Conservation (phyloP, 2,797 vertebrate genomes). For the Phalanger gymnotis region DNA sequence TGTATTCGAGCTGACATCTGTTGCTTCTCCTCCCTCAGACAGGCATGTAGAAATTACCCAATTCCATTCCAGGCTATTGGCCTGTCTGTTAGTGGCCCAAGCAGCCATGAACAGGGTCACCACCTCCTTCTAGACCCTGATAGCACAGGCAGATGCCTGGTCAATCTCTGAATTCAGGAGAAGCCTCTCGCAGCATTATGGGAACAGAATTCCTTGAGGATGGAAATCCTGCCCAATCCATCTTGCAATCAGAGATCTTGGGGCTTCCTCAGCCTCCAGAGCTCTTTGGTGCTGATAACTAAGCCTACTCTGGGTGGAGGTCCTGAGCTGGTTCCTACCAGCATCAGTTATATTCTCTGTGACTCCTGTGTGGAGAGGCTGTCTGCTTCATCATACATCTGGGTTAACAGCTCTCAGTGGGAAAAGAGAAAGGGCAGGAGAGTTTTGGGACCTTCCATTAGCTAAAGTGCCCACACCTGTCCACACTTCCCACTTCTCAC, state of each 20-base stretch:
- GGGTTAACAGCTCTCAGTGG: not conserved
- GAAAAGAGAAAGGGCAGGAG: not conserved
- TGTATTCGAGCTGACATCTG: not conserved
- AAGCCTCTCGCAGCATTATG: not conserved
- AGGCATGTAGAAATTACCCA: not conserved
- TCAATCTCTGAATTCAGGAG: not conserved
- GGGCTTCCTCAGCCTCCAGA: not conserved
- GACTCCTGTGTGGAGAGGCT: not conserved
- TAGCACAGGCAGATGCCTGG: not conserved
- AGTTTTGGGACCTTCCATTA: not conserved
- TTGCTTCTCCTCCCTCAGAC: not conserved
- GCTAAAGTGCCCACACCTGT: not conserved
- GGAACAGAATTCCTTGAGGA: not conserved
- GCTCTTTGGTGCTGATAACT: not conserved
- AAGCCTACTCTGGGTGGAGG: not conserved
- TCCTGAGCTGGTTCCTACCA: not conserved
- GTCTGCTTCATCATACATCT: not conserved
- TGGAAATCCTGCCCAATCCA: not conserved
- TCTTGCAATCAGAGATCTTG: not conserved
- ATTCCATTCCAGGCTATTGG: not conserved
- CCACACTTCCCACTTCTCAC: too few relatives aligned
- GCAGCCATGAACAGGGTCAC: not conserved
- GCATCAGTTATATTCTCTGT: not conserved
- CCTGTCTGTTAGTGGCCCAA: not conserved
- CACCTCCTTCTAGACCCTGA: not conserved